Evolutionary conservation across 2,797 vertebrate genomes (phyloP).

Genomic region (Hippoglossus hippoglossus): DNA sequence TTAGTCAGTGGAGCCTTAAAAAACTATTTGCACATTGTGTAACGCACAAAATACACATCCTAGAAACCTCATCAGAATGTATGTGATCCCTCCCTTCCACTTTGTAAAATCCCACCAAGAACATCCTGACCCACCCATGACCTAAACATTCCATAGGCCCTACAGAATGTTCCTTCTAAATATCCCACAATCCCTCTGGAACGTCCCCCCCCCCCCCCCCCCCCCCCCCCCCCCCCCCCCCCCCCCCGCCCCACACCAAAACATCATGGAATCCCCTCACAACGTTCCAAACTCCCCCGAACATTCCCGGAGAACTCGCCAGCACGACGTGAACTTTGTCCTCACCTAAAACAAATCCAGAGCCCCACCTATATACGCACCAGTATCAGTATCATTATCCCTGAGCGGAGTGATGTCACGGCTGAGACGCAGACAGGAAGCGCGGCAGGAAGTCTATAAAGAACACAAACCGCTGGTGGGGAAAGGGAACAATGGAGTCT

Average conservation of each 20-base stretch:
- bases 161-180: slow-evolving; percentile 4
- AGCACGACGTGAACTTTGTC: slow-evolving; percentile 16
- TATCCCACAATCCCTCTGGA: background rate
- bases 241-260: background rate
- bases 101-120: background rate
- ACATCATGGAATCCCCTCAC: slow-evolving; percentile 6
- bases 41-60: too few species aligned
- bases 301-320: background rate
- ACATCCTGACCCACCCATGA: background rate
- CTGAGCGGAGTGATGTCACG: slow-evolving; percentile 13
- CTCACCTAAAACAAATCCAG: slow-evolving; percentile 24
- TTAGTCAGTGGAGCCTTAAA: too few species aligned
- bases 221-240: background rate
- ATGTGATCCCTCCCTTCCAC: background rate
- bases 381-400: slow-evolving; percentile 15
- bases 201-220: background rate
- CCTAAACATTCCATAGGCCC: slow-evolving; percentile 10
- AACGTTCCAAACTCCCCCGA: background rate
- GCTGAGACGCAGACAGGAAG: slow-evolving; percentile 72
- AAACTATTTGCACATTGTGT: too few species aligned
- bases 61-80: too few species aligned
- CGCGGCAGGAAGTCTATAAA: slow-evolving; percentile 65
- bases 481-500: slow-evolving; percentile 67
- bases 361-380: slow-evolving; percentile 1
- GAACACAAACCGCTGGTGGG: slow-evolving; percentile 56